Evolutionary conservation across 53 echinoderm and acorn worm genomes (phyloP), one percentile per base, ranked within the genome.

Genomic region (Apostichopus leukothele): DNA sequence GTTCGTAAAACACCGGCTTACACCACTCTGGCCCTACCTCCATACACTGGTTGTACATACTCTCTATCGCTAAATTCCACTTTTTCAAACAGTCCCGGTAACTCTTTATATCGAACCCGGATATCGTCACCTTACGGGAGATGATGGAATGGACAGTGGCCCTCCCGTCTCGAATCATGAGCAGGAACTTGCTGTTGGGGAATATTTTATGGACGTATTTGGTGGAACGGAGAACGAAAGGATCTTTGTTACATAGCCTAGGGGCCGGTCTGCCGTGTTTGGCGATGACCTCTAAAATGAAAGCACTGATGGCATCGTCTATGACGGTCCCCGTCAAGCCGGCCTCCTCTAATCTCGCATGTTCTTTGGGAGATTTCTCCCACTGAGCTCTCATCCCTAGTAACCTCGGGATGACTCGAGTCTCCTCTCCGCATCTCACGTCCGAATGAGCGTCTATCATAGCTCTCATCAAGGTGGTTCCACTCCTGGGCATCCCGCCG

Each of bases 111-210:
- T 98, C 94, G 75, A 98, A 98, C 10, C 99, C 97, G 1, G 95
- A 94, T 50, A 98, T 98, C 23, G 99, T 98, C 76, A 98, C 99
- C 78, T 99, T 99, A 5, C 99, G 93, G 0, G 96, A 96, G 77
- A 99, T 99, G 75, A 99, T 99, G 55, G 99, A 99, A 75, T 99
- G 96, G 25, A 99, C 99, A 5, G 99, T 99, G 9, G 99, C 99
- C 20, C 99, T 93, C 1, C 99, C 99, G 53, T 99, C 99, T 13
- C 99, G 91, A 57, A 99, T 83, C 99, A 99, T 99, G 10, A 99
- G 94, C 23, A 99, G 89, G 79, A 96, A 99, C 84, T 96, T 92
- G 21, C 96, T 94, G 53, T 96, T 95, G 52, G 94, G 94, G 77
- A 99, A 99, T 12, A 99, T 90, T 52, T 91, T 87, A 77, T 94